Evolutionary conservation across 2,888 invertebrate species (phyloP), one percentile per base, ranked within the genome.

Genomic region (Allophyes oxyacanthae): DNA sequence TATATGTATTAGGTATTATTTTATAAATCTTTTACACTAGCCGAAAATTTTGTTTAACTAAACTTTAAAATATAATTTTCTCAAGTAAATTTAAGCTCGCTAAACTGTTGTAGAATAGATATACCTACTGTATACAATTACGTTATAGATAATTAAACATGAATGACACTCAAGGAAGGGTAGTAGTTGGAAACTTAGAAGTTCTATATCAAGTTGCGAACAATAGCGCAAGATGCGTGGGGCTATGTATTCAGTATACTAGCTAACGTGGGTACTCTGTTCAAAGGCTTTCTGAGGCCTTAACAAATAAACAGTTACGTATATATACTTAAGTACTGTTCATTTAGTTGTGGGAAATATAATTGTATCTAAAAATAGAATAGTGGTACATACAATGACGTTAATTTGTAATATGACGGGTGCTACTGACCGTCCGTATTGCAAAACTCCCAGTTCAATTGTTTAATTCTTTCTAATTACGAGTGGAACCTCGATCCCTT

Each of bases 381-480:
- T 51, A n/a, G n/a, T n/a, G n/a, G n/a, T n/a, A 26, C 53, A 33
- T 26, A 8, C 25, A 32, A 32, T 70, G 49, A 38, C 51, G 53
- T 34, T 34, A 42, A 11, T 50, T 58, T 71, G 36, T 55, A 50
- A 60, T 62, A 51, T 40, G 32, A 34, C 49, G 43, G 64, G 53
- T 58, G 65, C 65, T 52, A 44, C 28, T 44, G 51, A 37, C 57
- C 63, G 14, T 5, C 26, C 48, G 13, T 7, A 0, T 10, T 40
- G 38, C 70, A 64, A 67, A 72, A 69, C 60, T 51, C 37, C 50
- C 20, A 48, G 66, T 73, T 77, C 79, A 84, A 85, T 86, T 85
- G 82, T 82, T 88, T 85, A 85, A 88, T 86, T 84, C 70, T 72
- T 77, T 77, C 80, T 86, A 84, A 86, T 85, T 84, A 64, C 70